Evolutionary conservation across 2,888 invertebrate genomes (phyloP), one percentile per base, ranked within the genome.

Genomic region (Lepeophtheirus nordmannii): DNA sequence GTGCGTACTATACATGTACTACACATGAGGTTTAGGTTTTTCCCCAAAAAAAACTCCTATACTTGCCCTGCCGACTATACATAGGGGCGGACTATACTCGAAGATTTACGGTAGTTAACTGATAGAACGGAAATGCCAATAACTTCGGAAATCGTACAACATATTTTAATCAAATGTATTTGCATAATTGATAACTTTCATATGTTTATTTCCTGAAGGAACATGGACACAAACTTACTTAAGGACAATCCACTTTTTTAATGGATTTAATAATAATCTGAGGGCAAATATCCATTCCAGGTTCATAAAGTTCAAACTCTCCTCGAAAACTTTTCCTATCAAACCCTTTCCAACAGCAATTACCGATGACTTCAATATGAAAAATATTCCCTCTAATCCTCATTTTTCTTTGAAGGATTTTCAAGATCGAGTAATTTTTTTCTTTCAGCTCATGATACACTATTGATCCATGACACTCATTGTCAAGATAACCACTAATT

Each of bases 261-360:
- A 46, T 46, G 17, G 53, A 46, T 46, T 46, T 46, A 46, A 46
- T 8, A 5, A 46, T 46, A 17, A 46, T 14, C 17, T 17, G 2
- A 46, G 53, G 53, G 17, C 53, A 46, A 14, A 46, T 46, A 46
- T 46, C 8, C 2, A 46, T 17, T 17, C 53, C 53, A n/a, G 53
- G 53, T 46, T 17, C n/a, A 46, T 46, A 46, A 1, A 46, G 8
- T 8, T 46, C 53, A 46, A 17, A 46, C 14, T 14, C 53, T 46
- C 53, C 53, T 46, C 53, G 53, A 17, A 46, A 46, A n/a, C 53
- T 46, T 8, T 46, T 46, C 53, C 53, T 14, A n/a, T 46, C 53
- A 46, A 5, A 46, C 1, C 5, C 53, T 17, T 46, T 46, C 53
- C 53, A 46, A 17, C 53, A 46, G 17, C 53, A 46, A 17, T 46